Conservation (phyloP, 2,888 invertebrate species). For the Lamellibrachia satsuma region DNA sequence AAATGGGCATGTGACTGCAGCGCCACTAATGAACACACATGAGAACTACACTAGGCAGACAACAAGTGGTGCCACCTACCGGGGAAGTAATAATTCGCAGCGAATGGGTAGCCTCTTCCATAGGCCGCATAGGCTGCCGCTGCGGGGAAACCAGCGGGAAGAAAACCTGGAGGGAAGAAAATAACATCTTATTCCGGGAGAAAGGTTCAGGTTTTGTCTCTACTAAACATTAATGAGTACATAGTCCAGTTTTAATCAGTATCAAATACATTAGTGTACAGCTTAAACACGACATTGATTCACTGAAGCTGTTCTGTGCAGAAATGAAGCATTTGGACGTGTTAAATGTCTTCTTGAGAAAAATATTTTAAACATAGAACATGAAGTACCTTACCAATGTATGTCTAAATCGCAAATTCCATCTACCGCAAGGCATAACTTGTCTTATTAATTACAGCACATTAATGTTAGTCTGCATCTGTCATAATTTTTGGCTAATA, state of each 20-base stretch:
- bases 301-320: background rate
- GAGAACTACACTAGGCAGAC: background rate
- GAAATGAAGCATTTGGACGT: background rate
- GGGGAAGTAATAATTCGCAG: conserved; percentile 96
- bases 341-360: background rate
- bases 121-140: conserved; percentile 76
- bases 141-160: conserved; percentile 88
- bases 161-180: conserved; percentile 33
- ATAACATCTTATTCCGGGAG: too few species aligned
- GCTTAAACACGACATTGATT: background rate
- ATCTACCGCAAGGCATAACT: background rate
- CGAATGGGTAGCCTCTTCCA: conserved; percentile 95
- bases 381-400: background rate
- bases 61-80: conserved; percentile 56
- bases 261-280: background rate
- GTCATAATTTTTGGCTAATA: too few species aligned
- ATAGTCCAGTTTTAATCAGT: background rate
- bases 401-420: background rate
- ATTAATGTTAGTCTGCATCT: background rate
- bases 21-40: background rate
- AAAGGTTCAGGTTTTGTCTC: background rate
- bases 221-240: background rate
- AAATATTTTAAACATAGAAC: too few species aligned
- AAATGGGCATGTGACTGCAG: background rate
- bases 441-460: background rate